These are phyloP conservation scores for Agapornis roseicollis DNA, from an alignment of 2,113 vertebrate genomes.

Conservation along the genomic window DNA sequence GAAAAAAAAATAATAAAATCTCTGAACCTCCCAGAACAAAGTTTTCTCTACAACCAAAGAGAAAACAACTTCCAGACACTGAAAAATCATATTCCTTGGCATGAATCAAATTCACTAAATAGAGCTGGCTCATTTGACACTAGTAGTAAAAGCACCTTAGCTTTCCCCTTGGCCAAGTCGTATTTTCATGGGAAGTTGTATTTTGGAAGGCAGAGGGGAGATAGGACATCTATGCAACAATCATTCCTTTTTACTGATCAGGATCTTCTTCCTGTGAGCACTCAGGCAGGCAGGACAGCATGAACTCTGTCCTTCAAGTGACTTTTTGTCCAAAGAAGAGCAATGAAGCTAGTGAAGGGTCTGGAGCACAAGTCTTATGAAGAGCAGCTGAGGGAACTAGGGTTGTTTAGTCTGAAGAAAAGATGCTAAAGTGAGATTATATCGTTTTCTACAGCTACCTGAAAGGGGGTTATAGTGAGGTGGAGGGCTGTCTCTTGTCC, in stretches of 20 bases:
- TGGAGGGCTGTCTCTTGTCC: neutral
- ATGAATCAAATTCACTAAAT: neutral
- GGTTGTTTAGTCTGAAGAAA: neutral
- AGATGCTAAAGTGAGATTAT: neutral
- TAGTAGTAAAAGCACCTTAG: neutral
- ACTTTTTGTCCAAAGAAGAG: rapidly evolving
- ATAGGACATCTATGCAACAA: no score
- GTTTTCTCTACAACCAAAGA: neutral
- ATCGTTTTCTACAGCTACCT: rapidly evolving
- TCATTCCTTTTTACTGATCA: neutral
- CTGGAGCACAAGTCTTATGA: neutral
- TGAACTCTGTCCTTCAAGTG: neutral
- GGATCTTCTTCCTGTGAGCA: neutral
- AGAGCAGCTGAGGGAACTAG: neutral
- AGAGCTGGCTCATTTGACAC: neutral
- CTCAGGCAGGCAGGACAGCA: neutral
- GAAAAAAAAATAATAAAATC: neutral
- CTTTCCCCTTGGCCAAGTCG: neutral
- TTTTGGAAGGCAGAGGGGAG: neutral
- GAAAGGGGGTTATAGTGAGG: rapidly evolving
- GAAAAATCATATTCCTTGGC: neutral
- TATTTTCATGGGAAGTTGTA: neutral
- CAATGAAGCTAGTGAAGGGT: rapidly evolving
- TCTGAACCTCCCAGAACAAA: neutral
- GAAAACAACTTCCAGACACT: neutral